Percentiles rank a stretch among this genome's conserved stretches.
Evolutionary conservation across 2,797 vertebrate species (phyloP).

Genomic region (Urophycis tenuis): DNA sequence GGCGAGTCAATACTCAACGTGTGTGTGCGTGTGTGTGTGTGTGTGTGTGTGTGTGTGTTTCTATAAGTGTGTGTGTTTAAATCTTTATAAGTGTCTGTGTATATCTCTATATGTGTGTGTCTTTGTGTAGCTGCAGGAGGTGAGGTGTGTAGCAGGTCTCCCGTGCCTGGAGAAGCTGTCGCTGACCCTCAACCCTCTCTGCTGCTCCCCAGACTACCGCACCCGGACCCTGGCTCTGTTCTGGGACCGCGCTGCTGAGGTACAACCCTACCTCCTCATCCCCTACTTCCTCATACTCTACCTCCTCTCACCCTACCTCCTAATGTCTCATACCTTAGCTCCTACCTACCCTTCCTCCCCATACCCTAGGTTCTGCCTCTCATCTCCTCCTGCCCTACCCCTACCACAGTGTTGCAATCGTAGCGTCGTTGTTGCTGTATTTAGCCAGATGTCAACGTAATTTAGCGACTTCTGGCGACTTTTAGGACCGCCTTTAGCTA

Average conservation of each 20-base stretch:
- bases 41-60: too few relatives aligned
- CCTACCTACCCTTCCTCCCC: background rate
- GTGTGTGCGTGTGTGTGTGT: too few relatives aligned
- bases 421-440: too few relatives aligned
- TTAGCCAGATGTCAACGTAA: too few relatives aligned
- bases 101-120: background rate
- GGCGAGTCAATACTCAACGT: too few relatives aligned
- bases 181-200: conserved; percentile 82
- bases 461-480: too few relatives aligned
- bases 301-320: background rate
- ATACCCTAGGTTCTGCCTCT: too few relatives aligned
- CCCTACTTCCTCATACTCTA: background rate
- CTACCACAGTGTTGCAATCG: too few relatives aligned
- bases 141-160: conserved; percentile 80
- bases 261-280: conserved; percentile 45
- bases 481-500: too few relatives aligned
- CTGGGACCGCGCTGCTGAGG: conserved; percentile 92
- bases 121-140: conserved; percentile 80
- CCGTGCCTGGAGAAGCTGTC: conserved; percentile 88
- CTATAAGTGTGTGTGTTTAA: conserved; percentile 3
- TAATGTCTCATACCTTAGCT: background rate
- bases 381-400: too few relatives aligned
- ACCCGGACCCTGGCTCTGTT: conserved; percentile 96
- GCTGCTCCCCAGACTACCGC: conserved; percentile 94
- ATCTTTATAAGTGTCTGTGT: background rate